A percentile compares a stretch with the other conserved stretches of the same genome.
Conservation (phyloP, 2,888 invertebrate genomes). For the Ectobius pallidus region DNA sequence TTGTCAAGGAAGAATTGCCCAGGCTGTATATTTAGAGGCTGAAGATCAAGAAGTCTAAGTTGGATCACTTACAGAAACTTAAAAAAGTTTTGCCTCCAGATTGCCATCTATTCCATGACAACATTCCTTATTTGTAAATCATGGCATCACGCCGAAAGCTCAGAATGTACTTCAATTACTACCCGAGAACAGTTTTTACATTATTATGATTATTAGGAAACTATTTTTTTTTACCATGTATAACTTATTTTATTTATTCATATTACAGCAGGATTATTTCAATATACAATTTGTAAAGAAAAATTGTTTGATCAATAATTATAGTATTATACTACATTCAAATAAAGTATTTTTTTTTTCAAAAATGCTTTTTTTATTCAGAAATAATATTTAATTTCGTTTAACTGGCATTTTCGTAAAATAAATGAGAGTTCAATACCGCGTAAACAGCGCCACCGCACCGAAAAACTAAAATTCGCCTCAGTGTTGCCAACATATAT, state of each 20-base stretch:
- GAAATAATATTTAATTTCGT: too few relatives aligned
- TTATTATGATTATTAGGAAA: background rate
- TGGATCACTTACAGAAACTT: slow-evolving; percentile 43
- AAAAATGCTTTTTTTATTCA: too few relatives aligned
- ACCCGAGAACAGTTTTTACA: background rate
- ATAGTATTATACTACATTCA: too few relatives aligned
- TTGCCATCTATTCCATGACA: slow-evolving; percentile 42
- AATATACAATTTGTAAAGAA: background rate
- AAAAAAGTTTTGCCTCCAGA: slow-evolving; percentile 39
- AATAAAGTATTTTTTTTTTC: too few relatives aligned
- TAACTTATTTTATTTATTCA: too few relatives aligned
- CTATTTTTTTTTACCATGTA: background rate
- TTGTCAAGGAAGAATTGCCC: background rate
- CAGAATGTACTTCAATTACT: too few relatives aligned
- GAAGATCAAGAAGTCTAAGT: too few relatives aligned
- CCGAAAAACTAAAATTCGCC: background rate
- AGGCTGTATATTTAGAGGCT: background rate
- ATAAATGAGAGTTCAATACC: too few relatives aligned
- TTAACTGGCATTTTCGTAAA: too few relatives aligned
- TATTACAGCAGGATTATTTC: too few relatives aligned
- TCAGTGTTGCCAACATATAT: too few relatives aligned
- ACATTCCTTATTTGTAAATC: slow-evolving; percentile 29
- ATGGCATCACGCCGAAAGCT: too few relatives aligned
- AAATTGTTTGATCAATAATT: background rate
- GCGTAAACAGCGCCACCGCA: background rate